A percentile compares a stretch with the other conserved stretches of the same genome.
phyloP scores from a whole-genome alignment of 2,888 invertebrate genomes.

The Leptinotarsa rubiginosa region DNA sequence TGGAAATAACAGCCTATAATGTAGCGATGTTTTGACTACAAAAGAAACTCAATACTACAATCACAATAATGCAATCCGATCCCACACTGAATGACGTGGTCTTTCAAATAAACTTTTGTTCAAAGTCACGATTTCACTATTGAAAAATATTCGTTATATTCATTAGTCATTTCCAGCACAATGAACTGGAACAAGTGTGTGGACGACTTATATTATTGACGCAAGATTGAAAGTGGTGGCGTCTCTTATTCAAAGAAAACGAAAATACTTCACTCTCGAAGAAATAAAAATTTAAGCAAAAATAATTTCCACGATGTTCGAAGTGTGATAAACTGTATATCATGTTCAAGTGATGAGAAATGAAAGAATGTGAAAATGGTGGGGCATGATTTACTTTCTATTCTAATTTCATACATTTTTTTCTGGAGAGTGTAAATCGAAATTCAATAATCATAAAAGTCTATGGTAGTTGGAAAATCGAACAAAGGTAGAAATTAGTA shows the following conservation, averaged over 20 bases:
- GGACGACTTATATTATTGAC: background rate
- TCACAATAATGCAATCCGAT: background rate
- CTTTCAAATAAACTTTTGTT: constrained; percentile 8
- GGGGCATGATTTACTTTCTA: too few relatives aligned
- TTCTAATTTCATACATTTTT: too few relatives aligned
- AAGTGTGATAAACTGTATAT: too few relatives aligned
- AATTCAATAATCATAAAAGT: too few relatives aligned
- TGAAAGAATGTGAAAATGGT: too few relatives aligned
- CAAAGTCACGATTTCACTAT: constrained; percentile 16
- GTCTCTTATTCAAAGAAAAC: background rate
- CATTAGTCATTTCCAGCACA: background rate
- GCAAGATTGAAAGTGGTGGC: background rate
- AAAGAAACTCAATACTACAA: background rate
- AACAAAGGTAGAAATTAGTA: too few relatives aligned
- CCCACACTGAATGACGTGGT: background rate
- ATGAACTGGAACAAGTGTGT: constrained; percentile 9
- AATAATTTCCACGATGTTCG: too few relatives aligned
- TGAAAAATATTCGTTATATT: constrained; percentile 19
- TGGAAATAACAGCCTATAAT: background rate
- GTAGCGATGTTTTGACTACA: background rate
- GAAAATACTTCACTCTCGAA: too few relatives aligned
- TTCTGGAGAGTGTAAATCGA: too few relatives aligned
- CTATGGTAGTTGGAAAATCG: too few relatives aligned
- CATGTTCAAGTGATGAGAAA: too few relatives aligned
- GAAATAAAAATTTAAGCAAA: too few relatives aligned